Base-by-base conservation (phyloP, 2,888 invertebrate genomes). In the Limnephilus marmoratus region DNA sequence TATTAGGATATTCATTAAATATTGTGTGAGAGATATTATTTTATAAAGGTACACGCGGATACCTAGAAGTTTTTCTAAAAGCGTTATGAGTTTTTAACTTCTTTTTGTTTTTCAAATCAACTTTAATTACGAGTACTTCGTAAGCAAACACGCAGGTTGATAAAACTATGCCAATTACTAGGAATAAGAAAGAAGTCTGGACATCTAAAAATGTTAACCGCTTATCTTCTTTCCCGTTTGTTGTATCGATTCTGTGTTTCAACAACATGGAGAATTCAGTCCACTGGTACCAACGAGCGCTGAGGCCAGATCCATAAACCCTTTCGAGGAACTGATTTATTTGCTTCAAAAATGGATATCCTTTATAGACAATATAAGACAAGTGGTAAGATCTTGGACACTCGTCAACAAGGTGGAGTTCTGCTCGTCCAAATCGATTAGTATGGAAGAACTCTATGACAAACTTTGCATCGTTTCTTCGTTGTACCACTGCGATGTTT, bases 311-410 rank as follows among this genome's bases (percentile, higher is more conserved):
- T 93, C 95, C 95, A 29, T 94, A 94, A 41, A 95, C 94, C 81
- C 94, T 94, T 12, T 93, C 94, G 5, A 96, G 94, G 31, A 95
- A 90, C 11, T 90, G 91, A 94, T 96, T 95, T 45, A 96, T 94
- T 45, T 94, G 94, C 1, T 94, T 93, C 12, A 95, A 92, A 93
- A 95, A 95, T 3, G 96, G 95, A 5, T 96, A 96, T 34, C 95
- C 94, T 87, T 94, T 94, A 1, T 95, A 95, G 13, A 96, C 94
- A 45, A 96, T 94, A 94, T 95, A 96, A 0, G 95, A 94, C 13
- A 96, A 94, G 93, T 95, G 95, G 94, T 95, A 95, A 0, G 94
- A 94, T 80, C 95, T 94, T 1, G 96, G 96, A 94, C 96, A 96
- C 90, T 96, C 95, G 0, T 94, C 92, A 3, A 96, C 95, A 0